Evolutionary conservation across 2,797 vertebrate species (phyloP), one percentile per base, ranked within the genome.

Genomic region (Gambusia yucatana): DNA sequence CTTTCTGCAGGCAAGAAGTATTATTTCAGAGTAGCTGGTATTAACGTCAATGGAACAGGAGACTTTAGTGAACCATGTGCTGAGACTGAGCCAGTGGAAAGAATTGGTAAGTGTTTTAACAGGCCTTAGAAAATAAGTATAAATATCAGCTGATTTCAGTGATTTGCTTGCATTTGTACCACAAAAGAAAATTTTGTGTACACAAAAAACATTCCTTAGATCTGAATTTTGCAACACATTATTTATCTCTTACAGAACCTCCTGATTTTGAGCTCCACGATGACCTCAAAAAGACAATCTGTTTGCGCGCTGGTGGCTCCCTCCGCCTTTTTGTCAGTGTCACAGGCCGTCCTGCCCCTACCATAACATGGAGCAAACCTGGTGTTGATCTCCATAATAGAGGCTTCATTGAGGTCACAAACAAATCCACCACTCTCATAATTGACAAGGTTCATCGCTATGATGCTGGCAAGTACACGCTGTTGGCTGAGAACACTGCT

Each of bases 371-470:
- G 98, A 98, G 91, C 92, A 99, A 99, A 87, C 91, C 97, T 72
- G 98, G 94, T 47, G 93, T 98, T 63, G 97, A 99, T 91, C 97
- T 99, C 57, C 93, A 96, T 72, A 97, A 94, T 86, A 97, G 98
- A 89, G 98, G 96, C 73, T 98, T 99, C 90, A 98, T 99, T 80
- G 98, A 99, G 88, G 96, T 96, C 85, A 98, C 96, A 7, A 96
- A 94, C 84, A 97, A 95, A 50, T 97, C 97, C 76, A 98, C 97
- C 77, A 96, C 97, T 47, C 97, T 99, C 75, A 97, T 98, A 61
- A 96, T 99, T 78, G 98, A 99, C 85, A 98, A 98, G 93, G 98
- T 99, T 39, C 97, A 99, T 88, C 97, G 98, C 65, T 99, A 99
- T 0, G 98, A 99, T 0, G 98, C 98, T 83, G 98, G 98, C 81